Base-by-base conservation (phyloP, 2,797 vertebrate genomes). In the Pogonophryne albipinna region DNA sequence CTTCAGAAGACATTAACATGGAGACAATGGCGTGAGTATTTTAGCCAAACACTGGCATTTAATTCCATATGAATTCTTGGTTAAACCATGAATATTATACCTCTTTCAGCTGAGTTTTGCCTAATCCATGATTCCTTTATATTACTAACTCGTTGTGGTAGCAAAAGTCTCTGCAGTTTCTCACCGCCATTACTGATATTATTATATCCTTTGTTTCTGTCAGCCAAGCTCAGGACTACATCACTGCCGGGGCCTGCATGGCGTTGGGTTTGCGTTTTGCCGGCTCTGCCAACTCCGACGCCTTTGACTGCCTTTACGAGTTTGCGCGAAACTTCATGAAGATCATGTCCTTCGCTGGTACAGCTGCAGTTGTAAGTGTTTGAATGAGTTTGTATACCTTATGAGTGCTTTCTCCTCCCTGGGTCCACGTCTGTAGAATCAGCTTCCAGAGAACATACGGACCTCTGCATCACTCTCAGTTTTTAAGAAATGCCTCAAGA, bases 171-270 rank as follows among this genome's bases (percentile, higher is more conserved):
- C 14, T 4, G 46, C 10, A 59, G 16, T 58, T 11, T 44, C 2
- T 11, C 19, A 16, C 17, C 17, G 42, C 4, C 3, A 17, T 23
- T 2, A 44, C 34, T 49, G 6, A 53, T 77, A 31, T 41, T 16
- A 12, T 52, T 1, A 23, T 31, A 12, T 72, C 17, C 1, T 69
- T 51, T 82, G 17, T 59, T 76, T 55, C 10, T 83, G 81, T 72
- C 86, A 99, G 98, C 79, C 98, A 99, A 95, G 98, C 98, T 55
- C 97, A 99, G 3, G 96, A 98, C 88, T 99, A 99, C 93, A 99
- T 99, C 42, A 97, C 98, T 0, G 97, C 98, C 1, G 98, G 98
- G 47, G 98, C 97, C 0, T 99, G 98, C 64, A 92, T 99, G 91
- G 97, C 98, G 2, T 90, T 99, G 85, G 98, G 98, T 42, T 96